Conservation (phyloP, 2,113 vertebrate species). For the Octodon degus region DNA sequence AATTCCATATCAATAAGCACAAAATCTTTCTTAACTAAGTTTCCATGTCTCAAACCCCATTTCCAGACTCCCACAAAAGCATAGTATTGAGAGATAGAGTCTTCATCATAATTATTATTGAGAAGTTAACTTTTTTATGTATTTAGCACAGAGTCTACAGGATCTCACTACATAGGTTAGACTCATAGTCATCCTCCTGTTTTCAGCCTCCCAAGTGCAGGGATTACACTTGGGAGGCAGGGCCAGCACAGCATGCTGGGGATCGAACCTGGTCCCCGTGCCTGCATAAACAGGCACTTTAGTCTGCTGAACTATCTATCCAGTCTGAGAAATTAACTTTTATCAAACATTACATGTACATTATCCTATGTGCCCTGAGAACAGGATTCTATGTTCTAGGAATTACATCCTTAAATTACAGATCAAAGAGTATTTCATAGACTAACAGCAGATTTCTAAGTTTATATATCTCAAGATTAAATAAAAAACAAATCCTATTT, state of each 20-base stretch:
- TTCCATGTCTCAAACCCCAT: not conserved
- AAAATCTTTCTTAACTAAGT: not conserved
- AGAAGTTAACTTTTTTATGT: not conserved
- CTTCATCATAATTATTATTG: not conserved
- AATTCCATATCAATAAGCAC: not conserved
- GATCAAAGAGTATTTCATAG: not conserved
- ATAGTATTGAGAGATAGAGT: not conserved
- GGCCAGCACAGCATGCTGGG: too few species aligned
- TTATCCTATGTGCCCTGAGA: not conserved
- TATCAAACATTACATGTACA: not conserved
- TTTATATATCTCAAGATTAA: not conserved
- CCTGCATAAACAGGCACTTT: too few species aligned
- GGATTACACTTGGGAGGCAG: too few species aligned
- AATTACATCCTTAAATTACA: not conserved
- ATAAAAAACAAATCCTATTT: not conserved
- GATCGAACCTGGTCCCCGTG: too few species aligned
- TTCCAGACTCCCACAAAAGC: not conserved
- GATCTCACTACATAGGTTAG: too few species aligned
- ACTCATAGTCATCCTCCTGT: too few species aligned
- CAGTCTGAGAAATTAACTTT: not conserved
- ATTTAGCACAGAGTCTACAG: too few species aligned
- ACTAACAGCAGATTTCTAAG: not conserved
- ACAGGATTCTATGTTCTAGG: not conserved
- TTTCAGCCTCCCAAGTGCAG: too few species aligned
- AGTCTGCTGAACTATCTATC: too few species aligned